These are phyloP conservation scores for Phoxinus dragarum DNA, from an alignment of 2,797 vertebrate genomes.

Conservation along the genomic window DNA sequence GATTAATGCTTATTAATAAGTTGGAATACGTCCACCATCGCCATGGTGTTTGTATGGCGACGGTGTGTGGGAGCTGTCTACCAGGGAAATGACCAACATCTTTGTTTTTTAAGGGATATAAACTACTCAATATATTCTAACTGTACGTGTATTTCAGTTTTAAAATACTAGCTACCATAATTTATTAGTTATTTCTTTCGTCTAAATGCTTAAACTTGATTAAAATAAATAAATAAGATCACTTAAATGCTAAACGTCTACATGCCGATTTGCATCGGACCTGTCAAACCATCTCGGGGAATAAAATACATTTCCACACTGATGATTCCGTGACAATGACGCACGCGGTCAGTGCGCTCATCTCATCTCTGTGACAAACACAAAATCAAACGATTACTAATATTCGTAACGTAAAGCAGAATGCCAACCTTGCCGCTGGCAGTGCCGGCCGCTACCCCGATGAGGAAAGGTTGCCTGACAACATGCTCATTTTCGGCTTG, in stretches of 20 bases:
- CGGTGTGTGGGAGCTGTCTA: conserved; percentile 7
- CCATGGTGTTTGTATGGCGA: conserved; percentile 15
- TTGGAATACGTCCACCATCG: conserved; percentile 22
- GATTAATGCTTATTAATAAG: conserved; percentile 26
- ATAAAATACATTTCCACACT: conserved; percentile 15
- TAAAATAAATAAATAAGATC: background rate
- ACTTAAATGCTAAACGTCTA: background rate
- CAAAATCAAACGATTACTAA: conserved; percentile 22
- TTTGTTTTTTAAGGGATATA: background rate
- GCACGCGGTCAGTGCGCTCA: conserved; percentile 62
- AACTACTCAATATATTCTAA: background rate
- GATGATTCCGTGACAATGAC: conserved; percentile 50
- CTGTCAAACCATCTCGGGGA: background rate
- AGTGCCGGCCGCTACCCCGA: conserved; percentile 92
- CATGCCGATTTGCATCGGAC: background rate
- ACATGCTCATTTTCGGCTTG: conserved; percentile 74
- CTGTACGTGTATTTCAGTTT: background rate
- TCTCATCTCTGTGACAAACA: conserved; percentile 36
- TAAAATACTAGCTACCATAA: background rate
- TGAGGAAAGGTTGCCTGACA: conserved; percentile 87
- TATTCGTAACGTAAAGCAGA: conserved; percentile 27
- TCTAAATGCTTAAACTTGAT: background rate
- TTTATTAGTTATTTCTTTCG: background rate
- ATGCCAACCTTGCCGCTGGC: conserved; percentile 91
- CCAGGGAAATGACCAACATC: background rate